Percentiles rank a stretch among this genome's conserved stretches.
These are phyloP conservation scores for Periphyllus acericola DNA, from an alignment of 2,888 invertebrate species.

Conservation along the genomic window DNA sequence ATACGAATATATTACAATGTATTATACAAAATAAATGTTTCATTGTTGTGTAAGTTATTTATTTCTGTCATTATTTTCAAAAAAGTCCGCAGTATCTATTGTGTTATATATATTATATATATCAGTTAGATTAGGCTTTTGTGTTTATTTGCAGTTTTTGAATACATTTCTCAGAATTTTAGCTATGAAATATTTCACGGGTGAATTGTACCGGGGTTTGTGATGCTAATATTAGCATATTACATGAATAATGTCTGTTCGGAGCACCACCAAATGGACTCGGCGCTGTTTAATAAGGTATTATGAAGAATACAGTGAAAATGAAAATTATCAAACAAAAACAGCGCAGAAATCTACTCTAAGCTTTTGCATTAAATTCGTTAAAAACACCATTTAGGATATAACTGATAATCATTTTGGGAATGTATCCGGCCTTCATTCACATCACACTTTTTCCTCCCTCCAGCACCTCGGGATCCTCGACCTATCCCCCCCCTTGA, in stretches of 20 bases:
- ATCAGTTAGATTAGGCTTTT: conserved; percentile 18
- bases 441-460: not conserved
- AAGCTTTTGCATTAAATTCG: not conserved
- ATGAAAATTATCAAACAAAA: conserved; percentile 18
- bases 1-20: not conserved
- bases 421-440: conserved; percentile 30
- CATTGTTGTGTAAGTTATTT: conserved; percentile 18
- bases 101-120: not conserved
- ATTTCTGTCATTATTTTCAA: conserved; percentile 9
- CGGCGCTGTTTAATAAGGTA: conserved; percentile 13
- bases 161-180: conserved; percentile 4
- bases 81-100: not conserved
- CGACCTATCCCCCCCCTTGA: too few species aligned
- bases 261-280: not conserved
- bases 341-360: not conserved
- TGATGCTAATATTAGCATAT: conserved; percentile 40
- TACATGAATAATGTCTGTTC: conserved; percentile 26
- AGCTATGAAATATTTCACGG: conserved; percentile 21
- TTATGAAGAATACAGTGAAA: conserved; percentile 11
- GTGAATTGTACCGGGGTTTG: not conserved
- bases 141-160: conserved; percentile 10
- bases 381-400: not conserved
- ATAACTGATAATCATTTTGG: conserved; percentile 25
- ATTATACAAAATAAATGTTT: not conserved
- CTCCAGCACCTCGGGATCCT: not conserved